Percentiles rank a stretch among this genome's conserved stretches.
Evolutionary conservation across 1,140 invertebrate genomes (phyloP).

Genomic region (Tribolium castaneum): DNA sequence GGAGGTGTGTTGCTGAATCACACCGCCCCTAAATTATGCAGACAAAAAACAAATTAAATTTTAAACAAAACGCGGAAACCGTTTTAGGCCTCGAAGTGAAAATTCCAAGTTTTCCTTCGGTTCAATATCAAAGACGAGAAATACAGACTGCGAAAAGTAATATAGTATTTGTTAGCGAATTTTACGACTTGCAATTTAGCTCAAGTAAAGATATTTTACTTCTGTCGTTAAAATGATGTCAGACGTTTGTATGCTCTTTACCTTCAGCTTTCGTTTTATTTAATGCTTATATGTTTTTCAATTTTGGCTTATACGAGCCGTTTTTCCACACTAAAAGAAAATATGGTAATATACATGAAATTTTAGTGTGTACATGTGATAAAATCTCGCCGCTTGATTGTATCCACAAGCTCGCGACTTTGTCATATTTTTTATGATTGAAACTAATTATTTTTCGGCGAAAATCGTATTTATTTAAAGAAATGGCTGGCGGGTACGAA

Average conservation of each 20-base stretch:
- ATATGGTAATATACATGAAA: conserved; percentile 3
- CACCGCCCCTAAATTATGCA: conserved; percentile 9
- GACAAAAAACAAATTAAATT: conserved; percentile 9
- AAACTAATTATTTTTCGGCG: background rate
- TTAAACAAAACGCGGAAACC: conserved; percentile 9
- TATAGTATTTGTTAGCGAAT: background rate
- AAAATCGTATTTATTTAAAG: background rate
- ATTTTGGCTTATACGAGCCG: background rate
- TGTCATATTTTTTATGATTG: background rate
- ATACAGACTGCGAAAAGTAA: background rate
- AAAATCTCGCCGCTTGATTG: background rate
- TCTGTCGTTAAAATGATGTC: conserved; percentile 1
- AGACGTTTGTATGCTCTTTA: conserved; percentile 1
- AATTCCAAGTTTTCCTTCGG: conserved; percentile 8
- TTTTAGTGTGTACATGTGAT: background rate
- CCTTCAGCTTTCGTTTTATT: background rate
- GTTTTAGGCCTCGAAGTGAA: background rate
- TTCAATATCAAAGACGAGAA: background rate
- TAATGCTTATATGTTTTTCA: conserved; percentile 9
- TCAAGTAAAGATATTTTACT: background rate
- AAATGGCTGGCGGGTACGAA: background rate
- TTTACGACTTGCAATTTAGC: background rate
- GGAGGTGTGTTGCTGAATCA: background rate
- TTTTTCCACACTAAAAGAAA: background rate
- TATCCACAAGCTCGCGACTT: background rate